These are phyloP conservation scores for Vanacampus margaritifer DNA, from an alignment of 2,113 vertebrate species.

Conservation along the genomic window DNA sequence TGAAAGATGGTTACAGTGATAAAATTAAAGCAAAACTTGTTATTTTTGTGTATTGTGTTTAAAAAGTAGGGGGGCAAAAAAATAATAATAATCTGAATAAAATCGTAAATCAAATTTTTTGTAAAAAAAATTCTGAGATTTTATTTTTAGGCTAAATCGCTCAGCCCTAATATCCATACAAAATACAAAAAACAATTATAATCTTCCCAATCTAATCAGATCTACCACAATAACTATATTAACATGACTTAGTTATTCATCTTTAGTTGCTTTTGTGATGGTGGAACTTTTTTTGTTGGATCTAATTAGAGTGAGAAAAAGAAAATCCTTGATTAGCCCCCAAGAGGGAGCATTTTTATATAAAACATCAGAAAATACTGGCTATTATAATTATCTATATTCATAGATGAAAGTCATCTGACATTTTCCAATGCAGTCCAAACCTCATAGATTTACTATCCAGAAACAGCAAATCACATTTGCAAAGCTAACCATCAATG, in stretches of 20 bases:
- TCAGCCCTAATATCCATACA: too few relatives aligned
- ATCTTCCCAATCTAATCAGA: too few relatives aligned
- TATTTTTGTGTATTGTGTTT: too few relatives aligned
- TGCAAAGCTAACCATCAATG: conserved; percentile 3
- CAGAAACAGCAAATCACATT: neutral
- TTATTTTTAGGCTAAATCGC: too few relatives aligned
- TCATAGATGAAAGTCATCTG: neutral
- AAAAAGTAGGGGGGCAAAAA: too few relatives aligned
- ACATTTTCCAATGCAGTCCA: neutral
- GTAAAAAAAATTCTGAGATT: too few relatives aligned
- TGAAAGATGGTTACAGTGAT: too few relatives aligned
- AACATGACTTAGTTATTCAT: neutral
- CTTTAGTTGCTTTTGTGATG: neutral
- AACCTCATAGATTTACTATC: neutral
- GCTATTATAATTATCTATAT: neutral
- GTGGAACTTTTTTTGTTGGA: neutral
- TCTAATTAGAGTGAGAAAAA: neutral
- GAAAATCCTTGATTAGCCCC: neutral
- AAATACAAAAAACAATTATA: too few relatives aligned
- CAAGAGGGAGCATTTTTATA: neutral
- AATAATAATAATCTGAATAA: too few relatives aligned
- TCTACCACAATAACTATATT: too few relatives aligned
- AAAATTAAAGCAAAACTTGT: too few relatives aligned
- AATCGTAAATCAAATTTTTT: too few relatives aligned
- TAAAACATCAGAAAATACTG: neutral